Conservation (phyloP, 2,113 vertebrate species). For the Galeopterus variegatus region DNA sequence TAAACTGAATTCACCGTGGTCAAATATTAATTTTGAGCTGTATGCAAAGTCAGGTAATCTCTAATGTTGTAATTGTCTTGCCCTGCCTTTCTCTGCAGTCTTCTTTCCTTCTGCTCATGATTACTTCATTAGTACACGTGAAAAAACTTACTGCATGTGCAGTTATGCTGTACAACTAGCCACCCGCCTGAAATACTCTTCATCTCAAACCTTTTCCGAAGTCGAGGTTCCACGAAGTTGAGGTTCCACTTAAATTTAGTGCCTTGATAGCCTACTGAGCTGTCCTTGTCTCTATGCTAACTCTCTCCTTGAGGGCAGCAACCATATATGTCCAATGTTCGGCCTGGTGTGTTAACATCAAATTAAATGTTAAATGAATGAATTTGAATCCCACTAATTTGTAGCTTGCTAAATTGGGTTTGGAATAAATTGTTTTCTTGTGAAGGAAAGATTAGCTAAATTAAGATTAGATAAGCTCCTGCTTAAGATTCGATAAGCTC, state of each 20-base stretch:
- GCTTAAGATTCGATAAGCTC: not conserved
- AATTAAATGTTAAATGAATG: slow-evolving; percentile 5
- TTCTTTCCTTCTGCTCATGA: not conserved
- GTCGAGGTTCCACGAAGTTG: not conserved
- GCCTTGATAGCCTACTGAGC: not conserved
- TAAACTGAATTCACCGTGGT: slow-evolving; percentile 7
- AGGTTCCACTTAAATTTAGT: not conserved
- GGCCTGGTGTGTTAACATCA: not conserved
- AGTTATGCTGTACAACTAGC: not conserved
- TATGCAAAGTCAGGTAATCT: not conserved
- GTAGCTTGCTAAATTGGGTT: slow-evolving; percentile 33
- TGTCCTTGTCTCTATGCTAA: not conserved
- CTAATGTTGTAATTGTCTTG: not conserved
- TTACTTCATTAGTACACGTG: not conserved
- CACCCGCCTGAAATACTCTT: not conserved
- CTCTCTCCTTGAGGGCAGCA: not conserved
- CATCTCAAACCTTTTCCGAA: not conserved
- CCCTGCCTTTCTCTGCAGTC: not conserved
- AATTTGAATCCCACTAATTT: slow-evolving; percentile 7
- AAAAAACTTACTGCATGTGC: not conserved
- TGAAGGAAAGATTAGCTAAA: not conserved
- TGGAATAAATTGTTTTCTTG: not conserved
- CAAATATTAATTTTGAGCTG: not conserved
- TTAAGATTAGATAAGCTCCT: no score
- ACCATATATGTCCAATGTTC: not conserved